These are phyloP conservation scores for Gymnocephalus cernua DNA, from an alignment of 2,113 vertebrate species.

Conservation along the genomic window DNA sequence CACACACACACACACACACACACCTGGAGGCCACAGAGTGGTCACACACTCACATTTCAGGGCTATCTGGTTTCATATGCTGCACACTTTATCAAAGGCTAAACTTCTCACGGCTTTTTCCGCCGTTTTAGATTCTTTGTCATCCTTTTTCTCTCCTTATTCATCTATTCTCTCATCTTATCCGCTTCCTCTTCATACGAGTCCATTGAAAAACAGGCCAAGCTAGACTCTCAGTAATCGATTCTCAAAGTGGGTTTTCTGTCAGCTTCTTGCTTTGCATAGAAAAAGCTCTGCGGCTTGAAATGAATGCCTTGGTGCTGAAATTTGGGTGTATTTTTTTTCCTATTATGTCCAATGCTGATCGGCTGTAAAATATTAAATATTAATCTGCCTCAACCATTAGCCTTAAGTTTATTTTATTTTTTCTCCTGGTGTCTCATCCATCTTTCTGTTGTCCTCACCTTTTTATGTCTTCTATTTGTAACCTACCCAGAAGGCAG, in stretches of 20 bases:
- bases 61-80: constrained; percentile 76
- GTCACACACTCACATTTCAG: constrained; percentile 80
- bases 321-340: not conserved
- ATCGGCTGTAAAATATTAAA: not conserved
- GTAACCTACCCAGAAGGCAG: constrained; percentile 72
- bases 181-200: constrained; percentile 55
- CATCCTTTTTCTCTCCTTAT: constrained; percentile 50
- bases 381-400: not conserved
- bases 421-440: constrained; percentile 1
- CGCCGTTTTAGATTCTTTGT: constrained; percentile 67
- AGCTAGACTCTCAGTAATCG: constrained; percentile 43
- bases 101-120: constrained; percentile 69
- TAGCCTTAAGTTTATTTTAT: not conserved
- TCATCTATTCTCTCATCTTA: constrained; percentile 67
- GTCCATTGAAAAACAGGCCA: not conserved
- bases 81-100: constrained; percentile 70
- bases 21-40: constrained; percentile 71
- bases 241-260: constrained; percentile 25
- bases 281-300: not conserved
- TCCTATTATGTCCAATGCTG: too few relatives aligned
- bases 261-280: not conserved
- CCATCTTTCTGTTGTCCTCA: constrained; percentile 30
- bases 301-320: not conserved
- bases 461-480: constrained; percentile 31
- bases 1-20: constrained; percentile 52